Evolutionary conservation across 2,113 vertebrate genomes (phyloP), one percentile per base, ranked within the genome.

Genomic region (Poeciliopsis retropinna): DNA sequence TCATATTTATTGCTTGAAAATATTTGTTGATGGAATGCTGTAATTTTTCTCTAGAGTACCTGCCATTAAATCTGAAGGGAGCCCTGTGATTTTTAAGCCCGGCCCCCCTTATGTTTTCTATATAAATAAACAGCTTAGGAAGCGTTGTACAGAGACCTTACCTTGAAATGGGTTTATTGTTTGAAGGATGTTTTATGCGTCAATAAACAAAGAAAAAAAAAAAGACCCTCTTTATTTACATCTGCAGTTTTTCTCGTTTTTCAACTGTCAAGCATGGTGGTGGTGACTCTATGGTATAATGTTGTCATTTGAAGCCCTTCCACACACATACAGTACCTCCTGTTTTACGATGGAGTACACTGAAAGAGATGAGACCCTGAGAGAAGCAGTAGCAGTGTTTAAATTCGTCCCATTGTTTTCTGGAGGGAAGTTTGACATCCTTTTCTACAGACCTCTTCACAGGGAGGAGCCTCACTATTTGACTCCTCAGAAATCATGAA

Each of bases 1-100:
- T 95, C 97, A 97, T 98, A 99, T 99, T 99, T 99, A 99, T 99
- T 99, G 97, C 96, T 98, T 98, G 97, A 95, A 97, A 95, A 96
- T 99, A 97, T 97, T 98, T 98, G 97, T 99, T 95, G 95, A 98
- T 98, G 96, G 96, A 98, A 98, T 98, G 96, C 97, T 98, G 96
- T 97, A 96, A 96, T 96, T 97, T 97, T 96, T 96, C 94, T 95
- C 95, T 95, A 97, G 96, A 98, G 96, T 97, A 96, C 96, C 96
- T 97, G 96, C 96, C 97, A 98, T 98, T 96, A 97, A 97, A 98
- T 98, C 96, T 97, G 96, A 97, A 3, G 97, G 97, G 97, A 96
- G 96, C 97, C 95, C 88, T 96, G 97, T 97, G 92, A 96, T 98
- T 97, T 57, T 96, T 67, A 94, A 96, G 93, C 94, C 95, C 90